Base-by-base conservation (phyloP, 1,140 invertebrate species). In the Drosophila ogumai region DNA sequence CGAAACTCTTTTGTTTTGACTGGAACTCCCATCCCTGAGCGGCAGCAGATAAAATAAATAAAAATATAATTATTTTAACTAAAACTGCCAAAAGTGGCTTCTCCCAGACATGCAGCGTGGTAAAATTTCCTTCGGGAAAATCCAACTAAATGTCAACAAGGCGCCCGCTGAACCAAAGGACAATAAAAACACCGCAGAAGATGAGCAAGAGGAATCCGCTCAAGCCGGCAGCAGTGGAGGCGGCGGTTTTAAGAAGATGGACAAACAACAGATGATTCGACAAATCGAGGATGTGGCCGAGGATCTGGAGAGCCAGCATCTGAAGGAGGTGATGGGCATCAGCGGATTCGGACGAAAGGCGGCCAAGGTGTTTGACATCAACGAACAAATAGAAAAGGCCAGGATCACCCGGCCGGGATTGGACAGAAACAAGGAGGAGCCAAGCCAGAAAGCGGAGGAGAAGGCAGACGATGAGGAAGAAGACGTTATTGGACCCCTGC, bases 311-410 rank as follows among this genome's bases (percentile, higher is more conserved):
- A 94, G 92, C 25, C 94, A 95, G 72, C 94, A 95, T 67, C 92
- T 96, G 0, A 94, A 96, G 73, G 93, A 95, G 71, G 91, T 96
- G 0, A 97, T 96, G 96, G 96, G 96, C 1, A 96, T 96, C 55
- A 94, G 94, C 50, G 94, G 95, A 12, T 97, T 97, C 91, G 96
- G 96, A 1, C 96, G 96, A 73, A 96, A 96, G 82, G 95, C 96
- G 0, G 96, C 96, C 1, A 96, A 96, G 90, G 94, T 94, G 12
- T 96, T 96, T 81, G 94, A 96, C 81, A 93, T 97, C 3, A 93
- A 95, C 80, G 94, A 92, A 25, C 91, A 93, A 68, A 92, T 91
- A 25, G 82, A 79, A n/a, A 90, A 87, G 55, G 86, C 90, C 10
- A 75, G 86, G n/a, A 75, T 90, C 36, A 59, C 80, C 46, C 36